Base-by-base conservation (phyloP, 2,113 vertebrate genomes). In the Pachypanchax playfairii region DNA sequence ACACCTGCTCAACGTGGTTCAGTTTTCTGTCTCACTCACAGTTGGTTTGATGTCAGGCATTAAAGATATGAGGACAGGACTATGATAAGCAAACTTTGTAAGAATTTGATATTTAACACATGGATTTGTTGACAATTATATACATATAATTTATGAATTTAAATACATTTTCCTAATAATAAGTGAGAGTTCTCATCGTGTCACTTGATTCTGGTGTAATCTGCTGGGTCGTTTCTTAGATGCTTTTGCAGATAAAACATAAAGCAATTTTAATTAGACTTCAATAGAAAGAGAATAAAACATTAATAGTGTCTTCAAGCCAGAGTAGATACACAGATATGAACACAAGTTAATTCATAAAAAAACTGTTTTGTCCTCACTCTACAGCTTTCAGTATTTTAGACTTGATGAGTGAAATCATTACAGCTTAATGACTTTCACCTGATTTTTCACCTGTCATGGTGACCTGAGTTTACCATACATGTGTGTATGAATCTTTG, bases 371-470 rank as follows among this genome's bases (percentile, higher is more conserved):
- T 64, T n/a, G n/a, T n/a, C n/a, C n/a, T 11, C 39, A 10, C 7
- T 57, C 46, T 59, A 55, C 22, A 14, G 5, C 47, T 47, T 46
- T 25, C 18, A 55, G 51, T 52, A 33, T 24, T 4, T 24, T 2
- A 44, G 17, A 48, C 35, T 17, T 72, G 31, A 62, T 58, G 10
- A 69, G 35, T 50, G 43, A 57, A 73, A 68, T 50, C 41, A 72
- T 10, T 43, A 21, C 39, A 5, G 14, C 20, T 52, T 68, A 50
- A 67, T 42, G 35, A n/a, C 41, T 48, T 55, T 25, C 21, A 65
- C 20, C 10, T 51, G 15, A 66, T 47, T 63, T 54, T 52, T 7
- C 39, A 61, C 65, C 6, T 26, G 2, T 24, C n/a, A 51, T 44
- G 36, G 46, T 6, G 8, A 47, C n/a, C n/a, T n/a, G 10, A 47